Percentiles rank a stretch among this genome's conserved stretches.
phyloP scores from a whole-genome alignment of 2,113 vertebrate species.

The Phalacrocorax pelagicus region DNA sequence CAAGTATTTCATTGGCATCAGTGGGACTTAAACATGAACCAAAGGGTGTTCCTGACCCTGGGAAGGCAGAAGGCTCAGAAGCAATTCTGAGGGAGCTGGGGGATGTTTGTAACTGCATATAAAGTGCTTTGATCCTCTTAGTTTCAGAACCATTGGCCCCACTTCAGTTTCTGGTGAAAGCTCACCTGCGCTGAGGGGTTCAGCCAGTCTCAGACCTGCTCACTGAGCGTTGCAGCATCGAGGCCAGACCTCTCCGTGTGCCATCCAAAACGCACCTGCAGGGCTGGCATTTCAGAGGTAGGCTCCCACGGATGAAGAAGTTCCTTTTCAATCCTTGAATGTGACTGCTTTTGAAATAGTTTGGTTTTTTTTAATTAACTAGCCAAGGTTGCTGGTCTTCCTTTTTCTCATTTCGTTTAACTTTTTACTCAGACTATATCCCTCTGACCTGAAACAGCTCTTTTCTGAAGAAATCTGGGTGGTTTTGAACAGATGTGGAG shows the following conservation, averaged over 20 bases:
- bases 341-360: neutral
- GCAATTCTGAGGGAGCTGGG: neutral
- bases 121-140: neutral
- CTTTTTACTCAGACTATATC: neutral
- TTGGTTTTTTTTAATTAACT: neutral
- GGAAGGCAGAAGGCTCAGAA: neutral
- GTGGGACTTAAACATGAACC: neutral
- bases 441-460: constrained; percentile 1
- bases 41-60: neutral
- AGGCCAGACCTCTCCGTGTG: neutral
- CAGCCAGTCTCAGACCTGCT: neutral
- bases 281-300: neutral
- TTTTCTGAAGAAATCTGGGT: constrained; percentile 21
- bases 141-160: neutral
- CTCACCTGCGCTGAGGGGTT: neutral
- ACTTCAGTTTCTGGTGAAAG: neutral
- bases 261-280: neutral
- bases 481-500: constrained; percentile 63
- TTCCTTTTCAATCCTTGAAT: neutral
- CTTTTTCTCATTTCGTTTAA: neutral
- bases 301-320: neutral
- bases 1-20: neutral
- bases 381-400: neutral
- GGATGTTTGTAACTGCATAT: neutral
- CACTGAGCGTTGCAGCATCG: rapidly evolving